Evolutionary conservation across 2,888 invertebrate genomes (phyloP).

Genomic region (Drosophila phalerata): DNA sequence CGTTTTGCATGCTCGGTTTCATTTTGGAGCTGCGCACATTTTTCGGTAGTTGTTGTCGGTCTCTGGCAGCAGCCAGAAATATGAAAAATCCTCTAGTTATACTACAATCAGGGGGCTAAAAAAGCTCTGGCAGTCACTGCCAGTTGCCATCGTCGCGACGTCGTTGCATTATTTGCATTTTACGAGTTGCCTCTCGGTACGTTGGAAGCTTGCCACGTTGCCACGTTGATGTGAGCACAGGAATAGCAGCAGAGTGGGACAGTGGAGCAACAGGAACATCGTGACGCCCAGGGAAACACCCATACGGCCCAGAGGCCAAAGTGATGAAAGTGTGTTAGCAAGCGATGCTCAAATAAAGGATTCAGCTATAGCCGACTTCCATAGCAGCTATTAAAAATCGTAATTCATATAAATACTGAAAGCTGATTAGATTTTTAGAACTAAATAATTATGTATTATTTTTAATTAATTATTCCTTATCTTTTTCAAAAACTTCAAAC

Average conservation of each 20-base stretch:
- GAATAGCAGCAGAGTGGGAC: neutral
- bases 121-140: conserved; percentile 75
- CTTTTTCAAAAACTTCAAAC: too few relatives aligned
- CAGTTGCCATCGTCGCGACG: conserved; percentile 76
- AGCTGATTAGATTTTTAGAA: neutral
- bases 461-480: too few relatives aligned
- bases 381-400: conserved; percentile 29
- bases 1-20: conserved; percentile 80
- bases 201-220: conserved; percentile 68
- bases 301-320: conserved; percentile 49
- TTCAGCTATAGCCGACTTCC: conserved; percentile 41
- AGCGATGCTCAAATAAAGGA: conserved; percentile 22
- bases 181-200: conserved; percentile 73
- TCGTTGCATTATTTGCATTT: conserved; percentile 80
- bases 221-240: conserved; percentile 16
- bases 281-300: conserved; percentile 52
- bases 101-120: conserved; percentile 46
- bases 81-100: conserved; percentile 75
- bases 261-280: conserved; percentile 27
- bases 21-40: conserved; percentile 71
- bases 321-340: conserved; percentile 62
- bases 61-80: conserved; percentile 69
- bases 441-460: neutral
- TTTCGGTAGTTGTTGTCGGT: conserved; percentile 59
- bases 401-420: neutral